Evolutionary conservation across 2,113 vertebrate species (phyloP).

Genomic region (Otocyon megalotis): DNA sequence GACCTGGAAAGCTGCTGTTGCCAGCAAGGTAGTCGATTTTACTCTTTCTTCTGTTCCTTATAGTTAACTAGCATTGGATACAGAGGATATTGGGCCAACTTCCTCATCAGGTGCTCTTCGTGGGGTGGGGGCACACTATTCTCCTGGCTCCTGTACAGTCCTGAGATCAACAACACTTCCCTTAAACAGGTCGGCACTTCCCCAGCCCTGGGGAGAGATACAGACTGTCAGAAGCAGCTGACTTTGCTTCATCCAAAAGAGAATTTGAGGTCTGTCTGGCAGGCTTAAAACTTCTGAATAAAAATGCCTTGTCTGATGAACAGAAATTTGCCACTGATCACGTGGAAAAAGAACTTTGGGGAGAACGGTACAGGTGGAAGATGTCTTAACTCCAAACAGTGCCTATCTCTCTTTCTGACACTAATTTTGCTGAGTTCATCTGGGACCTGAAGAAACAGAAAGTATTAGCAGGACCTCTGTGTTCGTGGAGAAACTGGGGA

Average conservation of each 20-base stretch:
- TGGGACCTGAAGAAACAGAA: background rate
- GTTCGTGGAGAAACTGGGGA: background rate
- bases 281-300: background rate
- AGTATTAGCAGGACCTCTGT: background rate
- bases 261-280: background rate
- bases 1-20: background rate
- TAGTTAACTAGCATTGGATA: background rate
- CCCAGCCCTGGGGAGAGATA: background rate
- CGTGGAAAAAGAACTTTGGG: background rate
- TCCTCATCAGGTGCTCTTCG: background rate
- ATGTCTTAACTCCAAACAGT: background rate
- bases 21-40: background rate
- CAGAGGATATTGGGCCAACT: no score
- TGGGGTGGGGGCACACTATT: background rate
- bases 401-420: background rate
- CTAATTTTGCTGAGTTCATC: background rate
- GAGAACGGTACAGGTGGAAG: background rate
- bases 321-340: background rate
- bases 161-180: conserved; percentile 44
- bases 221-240: conserved; percentile 11
- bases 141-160: background rate
- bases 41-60: conserved; percentile 37
- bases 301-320: background rate
- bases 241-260: conserved; percentile 53
- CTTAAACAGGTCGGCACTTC: background rate